phyloP scores from a whole-genome alignment of 2,797 vertebrate genomes.

The Alfaro cultratus region DNA sequence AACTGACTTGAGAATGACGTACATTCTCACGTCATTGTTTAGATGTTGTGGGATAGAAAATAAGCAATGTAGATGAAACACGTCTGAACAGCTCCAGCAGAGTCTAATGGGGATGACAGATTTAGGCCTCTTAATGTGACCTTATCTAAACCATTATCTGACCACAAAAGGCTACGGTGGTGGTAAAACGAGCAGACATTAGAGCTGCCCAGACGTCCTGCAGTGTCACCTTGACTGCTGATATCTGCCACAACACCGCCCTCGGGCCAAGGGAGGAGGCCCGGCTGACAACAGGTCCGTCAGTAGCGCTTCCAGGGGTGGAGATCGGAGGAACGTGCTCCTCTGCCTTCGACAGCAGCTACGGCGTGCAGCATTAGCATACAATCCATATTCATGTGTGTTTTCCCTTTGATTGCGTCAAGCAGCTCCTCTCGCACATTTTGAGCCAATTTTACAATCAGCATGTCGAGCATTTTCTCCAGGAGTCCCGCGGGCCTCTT shows the following conservation, averaged over 20 bases:
- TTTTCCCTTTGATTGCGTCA: conserved; percentile 57
- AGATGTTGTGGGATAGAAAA: not conserved
- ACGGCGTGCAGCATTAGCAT: conserved; percentile 67
- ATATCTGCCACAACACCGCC: conserved; percentile 65
- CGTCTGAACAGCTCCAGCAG: not conserved
- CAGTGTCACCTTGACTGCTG: conserved; percentile 75
- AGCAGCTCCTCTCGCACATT: conserved; percentile 58
- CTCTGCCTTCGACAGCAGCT: conserved; percentile 72
- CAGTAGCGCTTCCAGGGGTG: conserved; percentile 53
- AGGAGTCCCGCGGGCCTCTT: conserved; percentile 59
- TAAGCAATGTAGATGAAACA: conserved; percentile 10
- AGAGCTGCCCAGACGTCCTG: conserved; percentile 23
- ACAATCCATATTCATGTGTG: conserved; percentile 78
- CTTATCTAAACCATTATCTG: conserved; percentile 26
- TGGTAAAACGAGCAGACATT: conserved; percentile 52
- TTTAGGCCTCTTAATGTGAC: conserved; percentile 36
- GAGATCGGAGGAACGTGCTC: conserved; percentile 56
- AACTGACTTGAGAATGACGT: not conserved
- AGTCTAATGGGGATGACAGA: conserved; percentile 11
- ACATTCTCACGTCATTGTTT: not conserved
- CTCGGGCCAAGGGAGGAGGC: conserved; percentile 51
- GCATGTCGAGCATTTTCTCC: conserved; percentile 56
- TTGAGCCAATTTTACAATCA: conserved; percentile 65
- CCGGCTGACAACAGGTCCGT: conserved; percentile 59
- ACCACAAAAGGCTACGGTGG: conserved; percentile 60